Evolutionary conservation across 2,797 vertebrate species (phyloP), one percentile per base, ranked within the genome.

Genomic region (Chanos chanos): DNA sequence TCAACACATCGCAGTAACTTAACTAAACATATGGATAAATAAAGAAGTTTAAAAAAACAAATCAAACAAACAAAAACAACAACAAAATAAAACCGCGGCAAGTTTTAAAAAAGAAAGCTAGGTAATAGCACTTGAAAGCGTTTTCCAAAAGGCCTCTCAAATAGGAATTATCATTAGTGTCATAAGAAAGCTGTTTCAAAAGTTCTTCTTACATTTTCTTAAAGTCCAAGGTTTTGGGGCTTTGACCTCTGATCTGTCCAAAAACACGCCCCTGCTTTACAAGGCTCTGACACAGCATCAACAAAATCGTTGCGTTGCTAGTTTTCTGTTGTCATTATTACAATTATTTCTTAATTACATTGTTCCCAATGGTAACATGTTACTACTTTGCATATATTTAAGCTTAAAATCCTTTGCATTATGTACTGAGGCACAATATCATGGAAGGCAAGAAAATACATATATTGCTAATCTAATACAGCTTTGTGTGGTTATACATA

Each of bases 341-440:
- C n/a, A n/a, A n/a, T n/a, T n/a, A n/a, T 34, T 53, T 21, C 61
- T 2, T 39, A 54, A 59, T 70, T 57, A 40, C 19, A 21, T 28
- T 61, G 28, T 53, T 55, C 18, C 24, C 48, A 60, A n/a, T 47
- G 27, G 12, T 41, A 34, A 44, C 15, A 19, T 12, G 30, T 56
- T n/a, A 40, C 37, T 80, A 76, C 66, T 71, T 78, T 77, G 77
- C 75, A 72, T 77, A 79, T 74, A 71, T 55, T 30, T 66, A 75
- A 79, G 73, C 78, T 69, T 68, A 47, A 79, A 83, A 72, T 78
- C 74, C 64, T 76, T 84, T 72, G 77, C 72, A 74, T 83, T 81
- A 77, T 70, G 81, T 71, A 81, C 66, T 61, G 83, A 89, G 87
- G 85, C 85, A 86, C 85, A 28, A 36, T 75, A 83, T 81, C 55